Evolutionary conservation across 2,888 invertebrate species (phyloP), one percentile per base, ranked within the genome.

Genomic region (Drosophila nr. medialis): DNA sequence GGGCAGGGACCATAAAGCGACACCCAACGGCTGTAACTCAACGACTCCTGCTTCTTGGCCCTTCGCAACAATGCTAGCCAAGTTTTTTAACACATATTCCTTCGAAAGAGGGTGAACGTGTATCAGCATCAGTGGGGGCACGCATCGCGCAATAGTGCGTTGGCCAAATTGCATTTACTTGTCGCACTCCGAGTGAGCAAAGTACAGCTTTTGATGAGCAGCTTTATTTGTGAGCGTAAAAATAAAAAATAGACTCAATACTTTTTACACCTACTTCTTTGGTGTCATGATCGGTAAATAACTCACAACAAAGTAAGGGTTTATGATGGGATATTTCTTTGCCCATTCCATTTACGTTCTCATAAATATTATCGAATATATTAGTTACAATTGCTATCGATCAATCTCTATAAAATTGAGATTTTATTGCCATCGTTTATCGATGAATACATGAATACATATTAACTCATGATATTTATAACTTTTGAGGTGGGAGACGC

Each of bases 21-120:
- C 84, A 85, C 72, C 84, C 75, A 84, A 59, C 74, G 85, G 75
- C 87, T 72, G 77, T 68, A 73, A 77, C 70, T 77, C 82, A 82
- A 75, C 80, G 80, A 85, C 64, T 65, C 67, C 49, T 67, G 61
- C 74, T 71, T 63, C 60, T 51, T 50, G 68, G 64, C 13, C 10
- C 24, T 36, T 58, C 56, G 66, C 68, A 69, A 67, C 32, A 49
- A n/a, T 54, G 49, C 55, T 45, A 13, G 24, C 61, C 40, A 42
- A 24, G 42, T 48, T 30, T 21, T 51, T 36, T 18, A n/a, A 29
- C 38, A 45, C 24, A 15, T 2, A 45, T 15, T 45, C 15, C 45
- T 1, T 4, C 8, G 15, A 45, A 45, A 8, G 45, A 15, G 45
- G 15, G 15, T 13, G 45, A 7, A 21, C 21, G 7, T 18, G 7